A percentile compares a stretch with the other conserved stretches of the same genome.
These are phyloP conservation scores for Hybognathus amarus DNA, from an alignment of 2,797 vertebrate genomes.

Conservation along the genomic window DNA sequence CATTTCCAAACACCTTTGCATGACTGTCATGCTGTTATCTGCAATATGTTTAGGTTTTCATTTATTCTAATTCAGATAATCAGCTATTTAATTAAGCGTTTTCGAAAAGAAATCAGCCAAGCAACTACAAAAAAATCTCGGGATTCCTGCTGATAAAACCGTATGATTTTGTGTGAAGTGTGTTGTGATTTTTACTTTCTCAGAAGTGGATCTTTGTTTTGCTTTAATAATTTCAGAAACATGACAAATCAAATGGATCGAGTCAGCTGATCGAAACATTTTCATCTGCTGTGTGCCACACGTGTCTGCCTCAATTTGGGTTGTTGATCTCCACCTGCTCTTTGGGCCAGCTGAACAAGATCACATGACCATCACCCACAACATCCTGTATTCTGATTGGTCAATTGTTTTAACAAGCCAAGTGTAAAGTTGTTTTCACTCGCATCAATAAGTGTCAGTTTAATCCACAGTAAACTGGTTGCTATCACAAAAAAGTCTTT, in stretches of 20 bases:
- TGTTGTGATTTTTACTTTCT: not conserved
- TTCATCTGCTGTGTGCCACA: not conserved
- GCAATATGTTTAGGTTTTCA: no score
- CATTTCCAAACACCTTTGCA: not conserved
- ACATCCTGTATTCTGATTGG: not conserved
- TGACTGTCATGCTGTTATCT: not conserved
- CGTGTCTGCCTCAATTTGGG: not conserved
- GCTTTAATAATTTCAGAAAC: constrained; percentile 4
- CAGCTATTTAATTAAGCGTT: not conserved
- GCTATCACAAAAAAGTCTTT: not conserved
- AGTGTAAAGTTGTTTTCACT: not conserved
- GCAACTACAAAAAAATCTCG: not conserved
- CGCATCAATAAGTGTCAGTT: not conserved
- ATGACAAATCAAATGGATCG: not conserved
- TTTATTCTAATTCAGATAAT: not conserved
- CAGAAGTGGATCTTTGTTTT: not conserved
- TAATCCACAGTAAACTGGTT: not conserved
- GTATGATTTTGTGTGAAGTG: not conserved
- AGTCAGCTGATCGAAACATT: not conserved
- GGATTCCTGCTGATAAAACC: not conserved
- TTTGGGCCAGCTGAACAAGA: not conserved
- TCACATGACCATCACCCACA: not conserved
- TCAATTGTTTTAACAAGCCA: not conserved
- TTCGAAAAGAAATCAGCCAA: not conserved
- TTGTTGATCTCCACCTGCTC: not conserved